phyloP scores from a whole-genome alignment of 2,797 vertebrate species.

The Naso thynnoides region DNA sequence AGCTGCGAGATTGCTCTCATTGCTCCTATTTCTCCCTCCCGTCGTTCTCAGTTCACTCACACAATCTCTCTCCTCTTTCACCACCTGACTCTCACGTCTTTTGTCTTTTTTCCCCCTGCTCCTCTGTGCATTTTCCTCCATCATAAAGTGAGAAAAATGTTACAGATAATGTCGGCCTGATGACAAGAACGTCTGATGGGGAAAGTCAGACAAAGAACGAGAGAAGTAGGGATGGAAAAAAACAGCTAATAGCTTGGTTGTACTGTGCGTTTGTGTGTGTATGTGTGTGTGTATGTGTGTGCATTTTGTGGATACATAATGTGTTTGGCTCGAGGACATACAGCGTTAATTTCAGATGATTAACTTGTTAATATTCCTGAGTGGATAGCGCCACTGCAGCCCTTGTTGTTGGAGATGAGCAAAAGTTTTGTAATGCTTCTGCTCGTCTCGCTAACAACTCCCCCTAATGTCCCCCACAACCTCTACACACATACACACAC shows the following conservation, averaged over 20 bases:
- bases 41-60: slow-evolving; percentile 16
- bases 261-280: background rate
- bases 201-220: slow-evolving; percentile 16
- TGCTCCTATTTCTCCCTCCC: slow-evolving; percentile 27
- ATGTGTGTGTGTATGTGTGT: too few species aligned
- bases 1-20: slow-evolving; percentile 28
- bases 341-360: slow-evolving; percentile 80
- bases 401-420: slow-evolving; percentile 51
- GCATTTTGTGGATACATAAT: slow-evolving; percentile 28
- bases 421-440: slow-evolving; percentile 60
- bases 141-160: slow-evolving; percentile 54
- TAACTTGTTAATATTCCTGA: slow-evolving; percentile 80
- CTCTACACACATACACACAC: slow-evolving; percentile 26
- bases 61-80: slow-evolving; percentile 51
- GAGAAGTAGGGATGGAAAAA: slow-evolving; percentile 23
- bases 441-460: slow-evolving; percentile 65
- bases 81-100: slow-evolving; percentile 50
- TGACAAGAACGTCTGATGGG: slow-evolving; percentile 74
- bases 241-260: slow-evolving; percentile 34
- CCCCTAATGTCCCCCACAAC: slow-evolving; percentile 16
- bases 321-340: slow-evolving; percentile 69
- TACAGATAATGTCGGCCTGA: slow-evolving; percentile 72
- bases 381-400: slow-evolving; percentile 57
- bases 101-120: background rate
- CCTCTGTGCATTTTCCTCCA: slow-evolving; percentile 25